phyloP scores from a whole-genome alignment of 1,140 invertebrate species.

The Caerostris extrusa region DNA sequence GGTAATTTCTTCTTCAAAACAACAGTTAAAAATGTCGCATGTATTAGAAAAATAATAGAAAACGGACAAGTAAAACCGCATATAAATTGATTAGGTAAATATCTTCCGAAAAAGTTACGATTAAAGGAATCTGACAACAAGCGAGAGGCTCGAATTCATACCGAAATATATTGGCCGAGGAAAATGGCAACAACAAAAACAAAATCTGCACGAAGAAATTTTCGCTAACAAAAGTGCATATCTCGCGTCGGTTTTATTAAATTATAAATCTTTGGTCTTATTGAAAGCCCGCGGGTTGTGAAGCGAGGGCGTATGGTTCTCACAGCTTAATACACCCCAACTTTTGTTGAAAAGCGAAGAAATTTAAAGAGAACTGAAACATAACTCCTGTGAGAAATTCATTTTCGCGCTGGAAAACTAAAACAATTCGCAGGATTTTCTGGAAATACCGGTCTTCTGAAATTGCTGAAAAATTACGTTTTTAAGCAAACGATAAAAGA shows the following conservation, averaged over 20 bases:
- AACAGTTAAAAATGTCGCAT: no score
- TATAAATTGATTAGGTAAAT: neutral
- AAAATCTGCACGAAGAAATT: conserved; percentile 34
- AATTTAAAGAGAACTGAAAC: neutral
- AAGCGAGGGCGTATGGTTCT: neutral
- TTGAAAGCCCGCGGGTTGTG: neutral
- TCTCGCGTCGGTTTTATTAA: conserved; percentile 22
- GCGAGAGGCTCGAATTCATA: neutral
- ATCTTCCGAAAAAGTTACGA: neutral
- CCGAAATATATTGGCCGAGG: neutral
- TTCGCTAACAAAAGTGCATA: neutral
- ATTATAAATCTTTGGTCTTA: conserved; percentile 11
- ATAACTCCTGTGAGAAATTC: neutral
- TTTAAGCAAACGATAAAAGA: conserved; percentile 4
- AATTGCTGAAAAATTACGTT: neutral
- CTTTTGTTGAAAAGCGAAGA: neutral
- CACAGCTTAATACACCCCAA: neutral
- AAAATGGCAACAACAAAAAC: neutral
- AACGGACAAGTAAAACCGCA: neutral
- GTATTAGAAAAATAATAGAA: no score
- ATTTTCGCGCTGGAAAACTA: neutral
- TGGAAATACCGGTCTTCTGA: neutral
- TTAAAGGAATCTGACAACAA: neutral
- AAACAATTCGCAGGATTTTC: no score
- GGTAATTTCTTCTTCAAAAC: no score